phyloP scores from a whole-genome alignment of 2,113 vertebrate genomes.

The Okapia johnstoni region DNA sequence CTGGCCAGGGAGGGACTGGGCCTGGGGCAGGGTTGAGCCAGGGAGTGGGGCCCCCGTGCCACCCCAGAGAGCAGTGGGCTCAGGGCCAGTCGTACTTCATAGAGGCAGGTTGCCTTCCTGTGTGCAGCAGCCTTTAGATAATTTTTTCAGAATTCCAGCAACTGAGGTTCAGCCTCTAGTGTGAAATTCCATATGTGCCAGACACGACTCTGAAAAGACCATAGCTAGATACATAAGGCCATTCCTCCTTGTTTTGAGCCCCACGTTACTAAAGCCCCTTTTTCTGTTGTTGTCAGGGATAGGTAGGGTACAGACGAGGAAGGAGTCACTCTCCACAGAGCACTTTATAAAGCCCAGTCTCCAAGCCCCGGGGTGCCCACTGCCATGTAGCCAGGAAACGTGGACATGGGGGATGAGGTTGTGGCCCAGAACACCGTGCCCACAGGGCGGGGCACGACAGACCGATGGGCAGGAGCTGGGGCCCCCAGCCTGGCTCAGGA shows the following conservation, averaged over 20 bases:
- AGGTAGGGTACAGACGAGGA: background rate
- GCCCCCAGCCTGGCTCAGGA: no score
- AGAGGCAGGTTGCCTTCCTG: background rate
- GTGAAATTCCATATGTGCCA: background rate
- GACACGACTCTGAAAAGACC: background rate
- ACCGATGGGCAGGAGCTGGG: accelerated
- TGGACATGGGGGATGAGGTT: background rate
- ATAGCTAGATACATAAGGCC: background rate
- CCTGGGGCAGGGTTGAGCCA: background rate
- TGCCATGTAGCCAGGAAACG: accelerated
- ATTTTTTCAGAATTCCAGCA: background rate
- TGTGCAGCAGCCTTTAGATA: background rate
- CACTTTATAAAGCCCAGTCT: background rate
- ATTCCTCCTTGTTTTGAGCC: background rate
- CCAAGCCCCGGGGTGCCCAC: accelerated
- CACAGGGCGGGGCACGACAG: accelerated
- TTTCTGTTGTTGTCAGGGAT: background rate
- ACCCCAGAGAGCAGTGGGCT: background rate
- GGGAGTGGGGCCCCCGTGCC: accelerated
- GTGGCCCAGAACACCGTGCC: background rate
- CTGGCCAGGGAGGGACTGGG: background rate
- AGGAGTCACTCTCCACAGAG: background rate
- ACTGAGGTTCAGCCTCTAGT: background rate
- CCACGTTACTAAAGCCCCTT: accelerated
- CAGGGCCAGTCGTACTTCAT: background rate